Conservation (phyloP, 2,113 vertebrate species). For the Scopus umbretta region DNA sequence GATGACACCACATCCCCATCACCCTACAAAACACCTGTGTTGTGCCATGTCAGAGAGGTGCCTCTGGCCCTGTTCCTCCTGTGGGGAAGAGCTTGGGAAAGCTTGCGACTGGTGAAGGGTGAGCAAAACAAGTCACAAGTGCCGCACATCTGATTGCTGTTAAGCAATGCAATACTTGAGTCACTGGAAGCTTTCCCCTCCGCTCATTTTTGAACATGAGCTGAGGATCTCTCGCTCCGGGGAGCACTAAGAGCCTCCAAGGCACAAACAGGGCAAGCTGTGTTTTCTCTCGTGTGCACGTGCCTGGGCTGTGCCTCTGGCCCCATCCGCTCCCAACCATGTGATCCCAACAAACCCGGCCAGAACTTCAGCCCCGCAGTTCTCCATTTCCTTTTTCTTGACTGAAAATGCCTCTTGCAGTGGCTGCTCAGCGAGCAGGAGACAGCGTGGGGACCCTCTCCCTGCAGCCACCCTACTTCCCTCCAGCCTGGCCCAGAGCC, state of each 20-base stretch:
- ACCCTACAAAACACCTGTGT: neutral
- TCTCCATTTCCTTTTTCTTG: neutral
- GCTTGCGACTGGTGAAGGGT: neutral
- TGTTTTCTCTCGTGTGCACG: neutral
- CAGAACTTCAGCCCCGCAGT: neutral
- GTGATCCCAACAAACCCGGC: neutral
- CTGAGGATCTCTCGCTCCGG: neutral
- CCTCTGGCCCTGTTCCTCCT: neutral
- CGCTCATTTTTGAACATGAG: neutral
- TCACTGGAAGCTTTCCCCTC: neutral
- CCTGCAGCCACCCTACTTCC: neutral
- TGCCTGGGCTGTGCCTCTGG: neutral
- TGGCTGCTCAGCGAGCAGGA: neutral
- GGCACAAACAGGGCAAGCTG: neutral
- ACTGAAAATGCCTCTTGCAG: neutral
- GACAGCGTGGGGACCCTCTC: rapidly evolving
- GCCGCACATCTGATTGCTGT: neutral
- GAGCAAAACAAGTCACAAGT: neutral
- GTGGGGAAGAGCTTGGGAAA: neutral
- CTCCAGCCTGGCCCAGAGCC: neutral
- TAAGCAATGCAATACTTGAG: neutral
- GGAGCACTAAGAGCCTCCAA: neutral
- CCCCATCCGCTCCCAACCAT: neutral
- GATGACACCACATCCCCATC: neutral
- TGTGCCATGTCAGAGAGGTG: neutral